Evolutionary conservation across 2,888 invertebrate species (phyloP).

Genomic region (Drosophila ochracea): DNA sequence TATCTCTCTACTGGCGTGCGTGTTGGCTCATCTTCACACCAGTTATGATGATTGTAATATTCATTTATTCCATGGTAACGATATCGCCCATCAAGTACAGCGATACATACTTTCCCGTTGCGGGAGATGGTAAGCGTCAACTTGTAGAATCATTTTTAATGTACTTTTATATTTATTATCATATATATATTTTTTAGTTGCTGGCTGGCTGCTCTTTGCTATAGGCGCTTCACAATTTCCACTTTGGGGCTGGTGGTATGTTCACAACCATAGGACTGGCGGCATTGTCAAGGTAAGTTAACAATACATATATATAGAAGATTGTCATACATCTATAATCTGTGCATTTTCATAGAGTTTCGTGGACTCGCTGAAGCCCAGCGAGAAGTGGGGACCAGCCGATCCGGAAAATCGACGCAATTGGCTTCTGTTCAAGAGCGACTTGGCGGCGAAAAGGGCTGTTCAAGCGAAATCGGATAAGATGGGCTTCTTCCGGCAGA

Average conservation of each 20-base stretch:
- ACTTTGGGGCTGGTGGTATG: constrained; percentile 85
- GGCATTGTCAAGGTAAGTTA: constrained; percentile 58
- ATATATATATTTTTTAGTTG: constrained; percentile 81
- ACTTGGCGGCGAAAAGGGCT: constrained; percentile 85
- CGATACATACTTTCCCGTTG: constrained; percentile 86
- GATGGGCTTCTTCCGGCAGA: constrained; percentile 77
- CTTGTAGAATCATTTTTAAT: neutral
- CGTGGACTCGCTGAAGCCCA: constrained; percentile 85
- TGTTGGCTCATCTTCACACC: constrained; percentile 92
- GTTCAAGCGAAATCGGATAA: constrained; percentile 61
- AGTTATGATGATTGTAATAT: constrained; percentile 88
- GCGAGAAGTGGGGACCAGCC: constrained; percentile 88
- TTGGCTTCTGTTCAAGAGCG: constrained; percentile 87
- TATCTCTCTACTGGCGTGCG: constrained; percentile 90
- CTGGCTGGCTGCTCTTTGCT: constrained; percentile 86
- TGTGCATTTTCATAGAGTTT: constrained; percentile 72
- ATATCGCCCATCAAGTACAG: constrained; percentile 88
- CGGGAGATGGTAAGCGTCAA: constrained; percentile 86
- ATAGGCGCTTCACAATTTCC: constrained; percentile 86
- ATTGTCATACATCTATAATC: neutral
- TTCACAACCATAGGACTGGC: constrained; percentile 55
- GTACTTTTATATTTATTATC: neutral
- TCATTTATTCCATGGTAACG: constrained; percentile 89
- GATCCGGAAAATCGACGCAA: constrained; percentile 86
- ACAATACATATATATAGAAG: too few species aligned